A percentile compares a stretch with the other conserved stretches of the same genome.
phyloP scores from a whole-genome alignment of 1,140 invertebrate genomes.

The Saccostrea echinata region DNA sequence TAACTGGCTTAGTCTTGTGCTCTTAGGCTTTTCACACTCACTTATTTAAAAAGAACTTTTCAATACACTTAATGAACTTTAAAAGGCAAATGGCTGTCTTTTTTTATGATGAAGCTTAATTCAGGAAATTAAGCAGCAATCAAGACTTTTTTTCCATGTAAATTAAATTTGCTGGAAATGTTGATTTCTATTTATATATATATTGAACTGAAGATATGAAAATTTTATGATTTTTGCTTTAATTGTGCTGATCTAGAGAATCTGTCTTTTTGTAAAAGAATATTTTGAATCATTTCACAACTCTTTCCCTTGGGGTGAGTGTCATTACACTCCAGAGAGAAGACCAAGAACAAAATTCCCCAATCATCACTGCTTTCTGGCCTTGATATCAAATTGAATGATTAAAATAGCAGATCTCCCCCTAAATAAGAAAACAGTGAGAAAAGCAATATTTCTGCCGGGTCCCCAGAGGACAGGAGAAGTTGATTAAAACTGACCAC shows the following conservation, averaged over 20 bases:
- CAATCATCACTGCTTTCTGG: conserved; percentile 10
- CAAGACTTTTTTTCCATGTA: not conserved
- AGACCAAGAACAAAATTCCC: not conserved
- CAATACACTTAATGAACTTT: conserved; percentile 23
- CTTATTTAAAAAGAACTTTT: not conserved
- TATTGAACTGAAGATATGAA: not conserved
- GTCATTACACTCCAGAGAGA: not conserved
- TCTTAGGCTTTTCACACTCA: not conserved
- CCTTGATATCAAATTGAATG: conserved; percentile 24
- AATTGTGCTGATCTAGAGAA: not conserved
- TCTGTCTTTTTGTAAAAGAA: not conserved
- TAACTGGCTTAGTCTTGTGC: not conserved
- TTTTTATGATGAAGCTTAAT: not conserved
- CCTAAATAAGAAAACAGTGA: conserved; percentile 33
- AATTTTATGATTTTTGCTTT: not conserved
- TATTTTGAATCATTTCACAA: not conserved
- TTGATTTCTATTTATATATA: not conserved
- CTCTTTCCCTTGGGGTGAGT: not conserved
- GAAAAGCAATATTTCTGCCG: conserved; percentile 32
- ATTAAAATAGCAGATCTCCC: conserved; percentile 31
- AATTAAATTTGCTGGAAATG: not conserved
- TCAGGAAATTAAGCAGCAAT: not conserved
- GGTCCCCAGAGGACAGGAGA: not conserved
- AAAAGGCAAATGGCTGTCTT: not conserved
- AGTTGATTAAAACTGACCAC: conserved; percentile 36